phyloP scores from a whole-genome alignment of 1,140 invertebrate genomes.

The Branchinecta lindahli region DNA sequence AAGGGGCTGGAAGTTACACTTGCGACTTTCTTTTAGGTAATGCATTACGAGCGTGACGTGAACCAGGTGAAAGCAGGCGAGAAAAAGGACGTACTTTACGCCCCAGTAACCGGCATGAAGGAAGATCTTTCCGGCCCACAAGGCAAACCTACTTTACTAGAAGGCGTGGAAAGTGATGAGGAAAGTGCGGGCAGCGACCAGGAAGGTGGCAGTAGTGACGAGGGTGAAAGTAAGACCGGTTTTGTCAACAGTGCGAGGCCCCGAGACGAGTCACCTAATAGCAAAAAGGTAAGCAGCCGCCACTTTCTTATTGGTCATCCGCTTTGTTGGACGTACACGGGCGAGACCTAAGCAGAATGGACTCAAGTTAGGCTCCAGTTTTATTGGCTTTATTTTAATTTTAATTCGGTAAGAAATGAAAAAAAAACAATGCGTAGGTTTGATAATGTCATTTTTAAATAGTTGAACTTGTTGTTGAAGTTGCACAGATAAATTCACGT shows the following conservation, averaged over 20 bases:
- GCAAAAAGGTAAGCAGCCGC: conserved; percentile 49
- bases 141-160: conserved; percentile 33
- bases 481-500: too few species aligned
- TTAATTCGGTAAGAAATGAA: too few species aligned
- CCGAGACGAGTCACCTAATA: conserved; percentile 68
- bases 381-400: too few species aligned
- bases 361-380: too few species aligned
- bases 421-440: too few species aligned
- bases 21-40: conserved; percentile 41
- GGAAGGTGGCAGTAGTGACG: conserved; percentile 17
- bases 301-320: background rate
- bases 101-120: conserved; percentile 67
- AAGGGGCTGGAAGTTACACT: too few species aligned
- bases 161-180: conserved; percentile 26
- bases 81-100: conserved; percentile 57
- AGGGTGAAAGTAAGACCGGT: conserved; percentile 24
- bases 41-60: conserved; percentile 78
- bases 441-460: too few species aligned
- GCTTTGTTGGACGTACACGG: background rate
- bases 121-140: conserved; percentile 56
- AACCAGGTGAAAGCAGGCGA: conserved; percentile 56
- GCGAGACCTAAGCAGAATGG: background rate
- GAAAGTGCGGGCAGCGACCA: conserved; percentile 20
- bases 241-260: conserved; percentile 53
- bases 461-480: too few species aligned